Base-by-base conservation (phyloP, 2,797 vertebrate genomes). In the Cryptoprocta ferox region DNA sequence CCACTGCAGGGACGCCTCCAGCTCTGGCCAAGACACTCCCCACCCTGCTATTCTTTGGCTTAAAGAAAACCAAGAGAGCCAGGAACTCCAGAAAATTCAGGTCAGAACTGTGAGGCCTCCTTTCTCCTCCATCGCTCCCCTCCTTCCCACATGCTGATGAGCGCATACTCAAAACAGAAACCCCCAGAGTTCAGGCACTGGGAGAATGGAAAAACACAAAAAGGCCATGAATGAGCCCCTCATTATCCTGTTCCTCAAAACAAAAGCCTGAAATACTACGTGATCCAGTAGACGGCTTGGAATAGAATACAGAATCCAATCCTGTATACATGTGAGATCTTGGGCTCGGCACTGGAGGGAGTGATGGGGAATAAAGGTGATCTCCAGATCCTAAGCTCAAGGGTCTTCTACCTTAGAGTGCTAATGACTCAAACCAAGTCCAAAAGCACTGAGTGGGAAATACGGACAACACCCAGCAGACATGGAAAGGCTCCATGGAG, bases 81-180 rank as follows among this genome's bases (percentile, higher is more conserved):
- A 63, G 66, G 7, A 56, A 39, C 63, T 87, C 16, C 8, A 48
- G 50, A 45, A 91, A n/a, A 96, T 73, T 83, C 79, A 88, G 73
- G 89, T 86, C 73, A 81, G 82, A n/a, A 12, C 90, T 53, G 4
- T 9, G 50, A 48, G 45, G 9, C 56, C 18, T 89, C 32, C 9
- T 59, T 48, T 73, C 70, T 61, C 21, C 45, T 63, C 85, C 32
- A 63, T 30, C 16, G 13, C 3, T n/a, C 48, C 66, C 32, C 35
- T 94, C 21, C 59, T 70, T 80, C 73, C 79, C 61, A 76, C 32
- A 45, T 50, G 42, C 82, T 78, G 75, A 94, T 0, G 11, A 91
- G 26, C 45, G 68, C 45, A 45, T 24, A 53, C 59, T 94, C 70
- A 68, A 89, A 97, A 97, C 16, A 97, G 89, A 98, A 94, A 90